Evolutionary conservation across 2,888 invertebrate species (phyloP).

Genomic region (Sepioteuthis lessoniana): DNA sequence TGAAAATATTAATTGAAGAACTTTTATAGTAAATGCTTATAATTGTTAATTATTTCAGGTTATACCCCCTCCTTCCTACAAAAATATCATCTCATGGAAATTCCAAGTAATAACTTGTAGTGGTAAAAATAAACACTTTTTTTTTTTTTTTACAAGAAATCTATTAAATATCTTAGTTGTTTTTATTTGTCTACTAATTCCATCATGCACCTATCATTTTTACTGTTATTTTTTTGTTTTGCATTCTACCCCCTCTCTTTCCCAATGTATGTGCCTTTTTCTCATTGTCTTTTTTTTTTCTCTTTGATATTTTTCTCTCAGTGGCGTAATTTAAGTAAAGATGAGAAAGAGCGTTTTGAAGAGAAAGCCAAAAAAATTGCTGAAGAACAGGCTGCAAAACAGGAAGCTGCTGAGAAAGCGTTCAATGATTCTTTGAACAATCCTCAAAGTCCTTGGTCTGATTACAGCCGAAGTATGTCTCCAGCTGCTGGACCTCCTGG

Average conservation of each 20-base stretch:
- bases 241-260: background rate
- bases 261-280: background rate
- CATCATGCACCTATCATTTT: background rate
- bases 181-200: background rate
- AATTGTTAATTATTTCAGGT: too few relatives aligned
- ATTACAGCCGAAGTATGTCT: conserved; percentile 63
- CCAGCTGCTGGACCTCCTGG: conserved; percentile 58
- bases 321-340: conserved; percentile 93
- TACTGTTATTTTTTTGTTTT: background rate
- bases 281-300: background rate
- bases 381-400: conserved; percentile 85
- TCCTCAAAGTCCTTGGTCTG: conserved; percentile 74
- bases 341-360: conserved; percentile 94
- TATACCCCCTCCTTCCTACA: too few relatives aligned
- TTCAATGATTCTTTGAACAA: conserved; percentile 73
- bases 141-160: too few relatives aligned
- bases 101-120: too few relatives aligned
- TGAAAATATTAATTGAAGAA: too few relatives aligned
- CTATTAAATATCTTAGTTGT: background rate
- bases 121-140: too few relatives aligned
- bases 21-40: too few relatives aligned
- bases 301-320: conserved; percentile 76
- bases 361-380: conserved; percentile 84
- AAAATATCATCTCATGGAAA: too few relatives aligned
- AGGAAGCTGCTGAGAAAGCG: conserved; percentile 71